phyloP scores from a whole-genome alignment of 2,113 vertebrate genomes.

The Limnothrissa miodon region DNA sequence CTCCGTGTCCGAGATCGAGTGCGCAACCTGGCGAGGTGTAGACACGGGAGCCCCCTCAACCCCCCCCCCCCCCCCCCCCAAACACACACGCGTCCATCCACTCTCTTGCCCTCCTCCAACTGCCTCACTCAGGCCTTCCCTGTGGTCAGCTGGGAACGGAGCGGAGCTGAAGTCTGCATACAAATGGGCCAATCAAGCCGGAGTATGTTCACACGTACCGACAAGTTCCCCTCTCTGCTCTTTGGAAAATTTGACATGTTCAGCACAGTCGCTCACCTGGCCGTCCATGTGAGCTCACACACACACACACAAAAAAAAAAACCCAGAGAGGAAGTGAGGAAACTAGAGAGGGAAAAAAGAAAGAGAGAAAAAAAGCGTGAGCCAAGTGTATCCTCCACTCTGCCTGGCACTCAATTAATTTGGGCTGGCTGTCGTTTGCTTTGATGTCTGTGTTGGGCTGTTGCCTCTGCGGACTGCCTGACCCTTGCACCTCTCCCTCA shows the following conservation, averaged over 20 bases:
- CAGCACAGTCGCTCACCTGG: conserved; percentile 23
- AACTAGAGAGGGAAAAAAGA: neutral
- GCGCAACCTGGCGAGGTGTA: neutral
- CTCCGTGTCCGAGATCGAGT: neutral
- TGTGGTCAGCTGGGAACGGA: conserved; percentile 8
- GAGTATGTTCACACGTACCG: conserved; percentile 50
- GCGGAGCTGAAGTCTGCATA: conserved; percentile 56
- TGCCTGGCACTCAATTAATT: conserved; percentile 57
- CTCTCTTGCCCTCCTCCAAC: neutral
- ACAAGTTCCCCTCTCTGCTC: conserved; percentile 49
- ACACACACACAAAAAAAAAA: too few relatives aligned
- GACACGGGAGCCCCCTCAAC: neutral
- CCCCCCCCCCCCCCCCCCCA: too few relatives aligned
- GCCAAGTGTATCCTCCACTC: conserved; percentile 17
- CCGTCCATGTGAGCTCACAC: neutral
- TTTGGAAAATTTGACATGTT: conserved; percentile 53
- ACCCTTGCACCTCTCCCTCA: conserved; percentile 29
- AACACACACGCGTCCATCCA: neutral
- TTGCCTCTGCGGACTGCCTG: conserved; percentile 20
- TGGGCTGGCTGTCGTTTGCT: conserved; percentile 44
- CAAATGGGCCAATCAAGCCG: conserved; percentile 63
- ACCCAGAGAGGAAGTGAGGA: neutral
- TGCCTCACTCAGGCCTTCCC: neutral
- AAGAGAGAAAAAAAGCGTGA: neutral
- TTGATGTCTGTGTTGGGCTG: conserved; percentile 55